These are phyloP conservation scores for Tenebrio molitor DNA, from an alignment of 1,140 invertebrate species.

Conservation along the genomic window DNA sequence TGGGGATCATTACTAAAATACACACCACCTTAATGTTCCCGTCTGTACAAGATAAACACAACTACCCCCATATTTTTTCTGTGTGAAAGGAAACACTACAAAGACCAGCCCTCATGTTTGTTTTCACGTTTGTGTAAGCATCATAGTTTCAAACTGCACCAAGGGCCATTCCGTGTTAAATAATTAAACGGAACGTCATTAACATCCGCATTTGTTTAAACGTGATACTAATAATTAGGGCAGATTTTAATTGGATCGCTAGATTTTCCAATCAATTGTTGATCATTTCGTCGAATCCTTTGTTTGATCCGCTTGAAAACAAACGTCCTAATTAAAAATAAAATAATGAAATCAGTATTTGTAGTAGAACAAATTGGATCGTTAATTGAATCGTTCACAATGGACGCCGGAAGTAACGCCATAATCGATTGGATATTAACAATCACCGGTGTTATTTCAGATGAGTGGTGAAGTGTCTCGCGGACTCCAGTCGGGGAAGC, in stretches of 20 bases:
- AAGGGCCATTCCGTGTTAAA: background rate
- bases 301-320: conserved; percentile 7
- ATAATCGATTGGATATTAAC: background rate
- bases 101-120: conserved; percentile 18
- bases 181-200: background rate
- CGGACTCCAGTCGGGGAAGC: conserved; percentile 45
- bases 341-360: too few relatives aligned
- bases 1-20: conserved; percentile 33
- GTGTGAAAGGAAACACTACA: conserved; percentile 21
- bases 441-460: conserved; percentile 1
- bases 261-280: background rate
- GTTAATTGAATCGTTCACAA: too few relatives aligned
- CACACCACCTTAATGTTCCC: conserved; percentile 29
- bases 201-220: too few relatives aligned
- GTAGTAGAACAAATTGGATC: too few relatives aligned
- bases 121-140: conserved; percentile 14
- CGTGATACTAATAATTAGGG: too few relatives aligned
- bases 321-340: too few relatives aligned
- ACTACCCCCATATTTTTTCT: conserved; percentile 36
- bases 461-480: conserved; percentile 5
- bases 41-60: conserved; percentile 26
- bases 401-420: too few relatives aligned
- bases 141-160: background rate
- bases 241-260: too few relatives aligned
- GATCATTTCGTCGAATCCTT: background rate